Percentiles rank a stretch among this genome's conserved stretches.
These are phyloP conservation scores for Aptenodytes patagonicus DNA, from an alignment of 2,113 vertebrate genomes.

Conservation along the genomic window DNA sequence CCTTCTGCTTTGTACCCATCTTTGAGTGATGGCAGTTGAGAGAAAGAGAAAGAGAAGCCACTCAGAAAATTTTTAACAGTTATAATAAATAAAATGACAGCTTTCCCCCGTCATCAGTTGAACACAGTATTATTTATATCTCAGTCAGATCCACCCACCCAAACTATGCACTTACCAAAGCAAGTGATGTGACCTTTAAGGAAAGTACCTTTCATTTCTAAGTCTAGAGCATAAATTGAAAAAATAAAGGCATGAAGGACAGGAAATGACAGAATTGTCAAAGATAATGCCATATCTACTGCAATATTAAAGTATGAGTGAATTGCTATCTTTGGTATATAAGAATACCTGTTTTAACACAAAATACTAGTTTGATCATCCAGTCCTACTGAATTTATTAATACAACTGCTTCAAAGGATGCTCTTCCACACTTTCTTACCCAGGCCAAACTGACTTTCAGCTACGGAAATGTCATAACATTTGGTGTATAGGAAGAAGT, in stretches of 20 bases:
- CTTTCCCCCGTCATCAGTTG: not conserved
- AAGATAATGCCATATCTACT: not conserved
- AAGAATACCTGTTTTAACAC: not conserved
- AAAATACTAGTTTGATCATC: not conserved
- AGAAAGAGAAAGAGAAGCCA: not conserved
- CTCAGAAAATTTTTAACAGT: not conserved
- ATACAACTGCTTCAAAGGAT: not conserved
- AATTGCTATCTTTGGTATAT: not conserved
- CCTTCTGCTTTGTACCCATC: not conserved
- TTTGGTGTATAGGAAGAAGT: not conserved
- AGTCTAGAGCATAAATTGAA: not conserved
- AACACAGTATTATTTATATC: not conserved
- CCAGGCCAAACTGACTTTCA: not conserved
- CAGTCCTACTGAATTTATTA: not conserved
- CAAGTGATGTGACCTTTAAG: not conserved
- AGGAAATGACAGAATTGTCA: not conserved
- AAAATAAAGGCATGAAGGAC: not conserved
- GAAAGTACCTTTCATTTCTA: not conserved
- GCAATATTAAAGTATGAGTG: not conserved
- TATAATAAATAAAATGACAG: not conserved
- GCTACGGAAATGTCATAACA: not conserved
- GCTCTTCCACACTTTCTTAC: not conserved
- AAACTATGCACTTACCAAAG: not conserved
- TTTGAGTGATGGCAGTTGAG: not conserved
- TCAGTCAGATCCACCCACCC: not conserved